These are phyloP conservation scores for Hirtodrosophila histrioides DNA, from an alignment of 2,888 invertebrate species.

Conservation along the genomic window DNA sequence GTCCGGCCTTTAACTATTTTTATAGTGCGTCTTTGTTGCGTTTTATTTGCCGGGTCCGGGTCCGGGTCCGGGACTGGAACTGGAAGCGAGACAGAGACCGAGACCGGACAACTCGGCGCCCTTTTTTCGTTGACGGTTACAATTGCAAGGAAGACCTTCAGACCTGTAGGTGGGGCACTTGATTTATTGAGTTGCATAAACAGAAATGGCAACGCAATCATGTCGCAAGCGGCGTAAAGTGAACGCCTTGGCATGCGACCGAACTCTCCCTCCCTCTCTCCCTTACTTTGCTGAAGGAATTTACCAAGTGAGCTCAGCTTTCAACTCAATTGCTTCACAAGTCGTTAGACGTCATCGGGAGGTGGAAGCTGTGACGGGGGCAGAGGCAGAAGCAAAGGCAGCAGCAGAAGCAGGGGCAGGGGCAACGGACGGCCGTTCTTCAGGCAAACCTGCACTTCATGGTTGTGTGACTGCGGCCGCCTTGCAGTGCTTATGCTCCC, in stretches of 20 bases:
- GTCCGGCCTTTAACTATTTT: constrained; percentile 53
- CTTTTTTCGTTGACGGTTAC: constrained; percentile 39
- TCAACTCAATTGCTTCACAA: constrained; percentile 81
- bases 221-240: constrained; percentile 68
- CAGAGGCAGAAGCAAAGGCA: neutral
- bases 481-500: constrained; percentile 24
- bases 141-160: constrained; percentile 36
- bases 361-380: constrained; percentile 17
- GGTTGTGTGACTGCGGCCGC: constrained; percentile 44
- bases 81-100: no score
- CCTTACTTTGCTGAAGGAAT: constrained; percentile 37
- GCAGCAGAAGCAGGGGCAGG: neutral
- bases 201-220: constrained; percentile 83
- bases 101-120: constrained; percentile 35
- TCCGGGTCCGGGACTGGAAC: constrained; percentile 3
- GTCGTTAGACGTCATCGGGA: constrained; percentile 78
- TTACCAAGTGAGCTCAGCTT: constrained; percentile 72
- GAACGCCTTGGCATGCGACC: constrained; percentile 44
- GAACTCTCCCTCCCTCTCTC: constrained; percentile 1
- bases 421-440: constrained; percentile 14
- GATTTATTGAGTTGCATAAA: constrained; percentile 84
- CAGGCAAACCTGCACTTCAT: constrained; percentile 64
- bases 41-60: constrained; percentile 43
- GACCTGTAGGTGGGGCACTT: constrained; percentile 54
- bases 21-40: constrained; percentile 61